Conservation (phyloP, 2,797 vertebrate genomes). For the Lagodon rhomboides region DNA sequence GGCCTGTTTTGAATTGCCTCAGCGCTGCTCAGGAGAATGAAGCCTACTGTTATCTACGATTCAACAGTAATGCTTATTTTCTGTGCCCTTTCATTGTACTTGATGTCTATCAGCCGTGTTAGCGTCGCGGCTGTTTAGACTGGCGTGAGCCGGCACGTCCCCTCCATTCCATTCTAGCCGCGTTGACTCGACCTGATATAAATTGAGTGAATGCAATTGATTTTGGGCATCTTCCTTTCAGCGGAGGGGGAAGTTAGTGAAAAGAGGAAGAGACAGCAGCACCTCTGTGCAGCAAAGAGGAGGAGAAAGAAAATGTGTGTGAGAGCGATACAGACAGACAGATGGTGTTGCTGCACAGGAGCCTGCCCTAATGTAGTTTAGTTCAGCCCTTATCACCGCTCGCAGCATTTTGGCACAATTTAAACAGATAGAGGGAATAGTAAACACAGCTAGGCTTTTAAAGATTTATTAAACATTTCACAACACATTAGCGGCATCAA, state of each 20-base stretch:
- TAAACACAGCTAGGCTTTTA: conserved; percentile 51
- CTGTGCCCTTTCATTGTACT: conserved; percentile 53
- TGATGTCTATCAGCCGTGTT: conserved; percentile 60
- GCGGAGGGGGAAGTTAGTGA: conserved; percentile 37
- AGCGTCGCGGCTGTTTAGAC: conserved; percentile 28
- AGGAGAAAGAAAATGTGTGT: conserved; percentile 71
- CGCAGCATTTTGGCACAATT: conserved; percentile 61
- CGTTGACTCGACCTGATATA: conserved; percentile 61
- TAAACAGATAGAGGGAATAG: conserved; percentile 56
- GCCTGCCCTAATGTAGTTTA: conserved; percentile 65
- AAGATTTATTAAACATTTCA: conserved; percentile 54
- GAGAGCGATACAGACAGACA: conserved; percentile 72
- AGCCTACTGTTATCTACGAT: conserved; percentile 43
- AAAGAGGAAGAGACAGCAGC: conserved; percentile 49
- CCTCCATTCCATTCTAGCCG: conserved; percentile 35
- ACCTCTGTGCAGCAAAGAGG: conserved; percentile 45
- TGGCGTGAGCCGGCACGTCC: not conserved
- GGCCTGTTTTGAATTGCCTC: conserved; percentile 41
- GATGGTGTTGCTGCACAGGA: conserved; percentile 70
- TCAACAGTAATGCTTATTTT: conserved; percentile 54
- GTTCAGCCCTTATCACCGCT: conserved; percentile 67
- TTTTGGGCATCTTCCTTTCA: conserved; percentile 64
- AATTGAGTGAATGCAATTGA: conserved; percentile 75
- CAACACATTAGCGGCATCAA: conserved; percentile 35
- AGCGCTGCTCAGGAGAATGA: conserved; percentile 28